phyloP scores from a whole-genome alignment of 2,797 vertebrate species.

The Clarias platycephalus region DNA sequence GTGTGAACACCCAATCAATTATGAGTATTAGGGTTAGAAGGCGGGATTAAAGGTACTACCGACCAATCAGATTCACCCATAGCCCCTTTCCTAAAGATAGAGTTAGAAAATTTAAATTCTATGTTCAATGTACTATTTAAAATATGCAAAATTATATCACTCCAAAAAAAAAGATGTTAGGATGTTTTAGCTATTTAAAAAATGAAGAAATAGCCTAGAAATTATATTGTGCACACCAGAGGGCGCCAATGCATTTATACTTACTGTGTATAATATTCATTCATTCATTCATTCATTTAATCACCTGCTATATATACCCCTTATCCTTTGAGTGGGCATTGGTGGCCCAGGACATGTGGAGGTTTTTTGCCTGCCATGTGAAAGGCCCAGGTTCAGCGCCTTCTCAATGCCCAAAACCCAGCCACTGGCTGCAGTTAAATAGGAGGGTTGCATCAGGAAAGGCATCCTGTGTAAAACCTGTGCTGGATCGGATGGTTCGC shows the following conservation, averaged over 20 bases:
- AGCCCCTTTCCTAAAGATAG: not conserved
- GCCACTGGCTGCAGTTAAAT: too few species aligned
- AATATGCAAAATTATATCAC: not conserved
- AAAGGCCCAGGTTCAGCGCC: too few species aligned
- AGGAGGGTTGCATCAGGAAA: too few species aligned
- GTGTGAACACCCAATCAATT: slow-evolving; percentile 8
- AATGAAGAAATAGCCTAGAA: not conserved
- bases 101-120: not conserved
- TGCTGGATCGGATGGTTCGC: too few species aligned
- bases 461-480: too few species aligned
- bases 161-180: not conserved
- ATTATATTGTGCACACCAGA: not conserved
- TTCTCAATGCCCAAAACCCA: too few species aligned
- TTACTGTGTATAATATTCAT: not conserved
- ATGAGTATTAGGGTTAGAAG: not conserved
- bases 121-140: not conserved
- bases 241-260: not conserved
- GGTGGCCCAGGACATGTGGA: too few species aligned
- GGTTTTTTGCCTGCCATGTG: too few species aligned
- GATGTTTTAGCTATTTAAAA: not conserved
- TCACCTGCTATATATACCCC: too few species aligned
- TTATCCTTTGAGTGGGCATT: too few species aligned
- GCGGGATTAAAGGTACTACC: not conserved
- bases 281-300: too few species aligned
- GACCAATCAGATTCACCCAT: not conserved